Conservation (phyloP, 2,797 vertebrate species). For the Hippopotamyrus pictus region DNA sequence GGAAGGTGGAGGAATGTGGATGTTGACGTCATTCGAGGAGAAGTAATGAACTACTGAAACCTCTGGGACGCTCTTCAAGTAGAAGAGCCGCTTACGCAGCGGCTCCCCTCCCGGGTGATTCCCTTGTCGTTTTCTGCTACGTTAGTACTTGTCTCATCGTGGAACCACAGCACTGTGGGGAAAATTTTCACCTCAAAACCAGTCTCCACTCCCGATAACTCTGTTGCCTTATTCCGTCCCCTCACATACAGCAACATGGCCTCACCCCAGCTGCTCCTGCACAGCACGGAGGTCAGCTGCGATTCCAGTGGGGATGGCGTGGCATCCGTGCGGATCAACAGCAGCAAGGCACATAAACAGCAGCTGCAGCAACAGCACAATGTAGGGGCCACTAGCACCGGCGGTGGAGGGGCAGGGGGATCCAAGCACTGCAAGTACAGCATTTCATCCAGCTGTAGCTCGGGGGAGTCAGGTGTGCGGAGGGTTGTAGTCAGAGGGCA, state of each 20-base stretch:
- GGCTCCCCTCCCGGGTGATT: conserved; percentile 46
- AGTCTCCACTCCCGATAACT: not conserved
- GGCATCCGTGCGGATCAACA: conserved; percentile 77
- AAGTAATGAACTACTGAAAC: conserved; percentile 60
- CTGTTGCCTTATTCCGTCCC: conserved; percentile 19
- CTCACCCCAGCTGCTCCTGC: conserved; percentile 78
- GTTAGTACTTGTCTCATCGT: conserved; percentile 35
- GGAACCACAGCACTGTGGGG: not conserved
- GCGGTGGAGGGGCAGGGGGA: conserved; percentile 46
- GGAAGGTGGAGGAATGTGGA: conserved; percentile 47
- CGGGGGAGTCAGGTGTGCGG: conserved; percentile 76
- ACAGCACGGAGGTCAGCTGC: conserved; percentile 84
- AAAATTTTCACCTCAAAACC: not conserved
- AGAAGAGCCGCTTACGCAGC: conserved; percentile 47
- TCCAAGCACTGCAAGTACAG: conserved; percentile 82
- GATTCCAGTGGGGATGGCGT: conserved; percentile 77
- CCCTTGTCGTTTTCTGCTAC: conserved; percentile 5
- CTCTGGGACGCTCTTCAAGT: conserved; percentile 55
- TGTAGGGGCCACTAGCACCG: conserved; percentile 38
- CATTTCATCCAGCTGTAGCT: conserved; percentile 93
- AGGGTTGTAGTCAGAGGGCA: conserved; percentile 49
- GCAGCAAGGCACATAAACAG: conserved; percentile 46
- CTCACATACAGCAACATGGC: conserved; percentile 67
- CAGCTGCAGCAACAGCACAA: conserved; percentile 35
- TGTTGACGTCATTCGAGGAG: conserved; percentile 54